Conservation (phyloP, 2,113 vertebrate species). For the Microtus richardsoni region DNA sequence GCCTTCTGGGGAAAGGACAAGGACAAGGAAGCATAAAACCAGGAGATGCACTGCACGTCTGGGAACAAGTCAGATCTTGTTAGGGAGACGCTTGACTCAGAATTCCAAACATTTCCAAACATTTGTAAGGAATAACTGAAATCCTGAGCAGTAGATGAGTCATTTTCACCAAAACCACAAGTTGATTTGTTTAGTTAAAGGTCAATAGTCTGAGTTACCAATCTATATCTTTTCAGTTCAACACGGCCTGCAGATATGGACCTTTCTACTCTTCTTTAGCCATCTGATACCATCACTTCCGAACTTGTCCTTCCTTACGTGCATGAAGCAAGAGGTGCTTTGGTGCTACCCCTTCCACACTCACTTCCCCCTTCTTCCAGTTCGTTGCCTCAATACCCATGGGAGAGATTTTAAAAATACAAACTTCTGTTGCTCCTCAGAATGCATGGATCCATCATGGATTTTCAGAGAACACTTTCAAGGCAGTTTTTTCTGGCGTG, state of each 20-base stretch:
- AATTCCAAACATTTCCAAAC: slow-evolving; percentile 17
- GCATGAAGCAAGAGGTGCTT: neutral
- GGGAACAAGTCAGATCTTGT: neutral
- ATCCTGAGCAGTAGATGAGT: neutral
- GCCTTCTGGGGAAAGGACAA: neutral
- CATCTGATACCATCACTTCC: neutral
- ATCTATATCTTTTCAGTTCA: slow-evolving; percentile 4
- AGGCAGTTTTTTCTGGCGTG: neutral
- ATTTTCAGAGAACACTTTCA: neutral
- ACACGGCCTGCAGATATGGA: neutral
- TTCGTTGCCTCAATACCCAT: neutral
- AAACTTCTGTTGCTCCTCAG: neutral
- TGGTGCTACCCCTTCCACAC: neutral
- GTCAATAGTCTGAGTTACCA: neutral
- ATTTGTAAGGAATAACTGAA: neutral
- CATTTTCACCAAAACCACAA: slow-evolving; percentile 55
- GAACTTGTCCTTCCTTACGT: neutral
- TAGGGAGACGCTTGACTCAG: neutral
- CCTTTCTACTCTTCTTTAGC: neutral
- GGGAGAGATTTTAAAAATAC: neutral
- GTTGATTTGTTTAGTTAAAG: neutral
- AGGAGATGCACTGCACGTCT: neutral
- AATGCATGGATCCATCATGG: neutral
- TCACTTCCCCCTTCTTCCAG: neutral
- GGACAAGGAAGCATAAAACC: neutral